Conservation (phyloP, 2,888 invertebrate genomes). For the Charanyca ferruginea region DNA sequence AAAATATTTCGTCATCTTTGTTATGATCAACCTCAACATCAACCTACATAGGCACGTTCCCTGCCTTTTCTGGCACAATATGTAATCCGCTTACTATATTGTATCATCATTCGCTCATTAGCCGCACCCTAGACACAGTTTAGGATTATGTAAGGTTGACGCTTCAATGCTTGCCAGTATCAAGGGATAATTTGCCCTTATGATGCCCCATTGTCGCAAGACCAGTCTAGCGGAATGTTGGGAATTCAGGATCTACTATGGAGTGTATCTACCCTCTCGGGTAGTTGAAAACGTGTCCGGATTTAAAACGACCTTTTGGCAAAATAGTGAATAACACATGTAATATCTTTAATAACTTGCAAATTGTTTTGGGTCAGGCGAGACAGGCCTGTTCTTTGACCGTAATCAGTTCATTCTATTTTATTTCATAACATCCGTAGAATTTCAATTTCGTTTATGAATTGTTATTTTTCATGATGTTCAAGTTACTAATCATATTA, state of each 20-base stretch:
- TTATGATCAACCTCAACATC: neutral
- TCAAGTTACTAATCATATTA: neutral
- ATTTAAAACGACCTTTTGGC: neutral
- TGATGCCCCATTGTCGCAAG: slow-evolving; percentile 6
- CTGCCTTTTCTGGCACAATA: neutral
- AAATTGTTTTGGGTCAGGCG: slow-evolving; percentile 20
- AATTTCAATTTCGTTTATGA: neutral
- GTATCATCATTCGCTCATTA: slow-evolving; percentile 1
- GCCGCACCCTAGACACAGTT: neutral
- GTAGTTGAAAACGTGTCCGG: neutral
- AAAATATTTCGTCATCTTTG: neutral
- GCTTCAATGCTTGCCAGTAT: neutral
- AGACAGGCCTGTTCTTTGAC: neutral
- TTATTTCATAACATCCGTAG: neutral
- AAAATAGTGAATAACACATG: slow-evolving; percentile 2
- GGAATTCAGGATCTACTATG: slow-evolving; percentile 14
- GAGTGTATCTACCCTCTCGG: slow-evolving; percentile 8
- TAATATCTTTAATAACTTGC: slow-evolving; percentile 8
- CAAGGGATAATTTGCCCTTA: slow-evolving; percentile 25
- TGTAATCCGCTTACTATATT: neutral
- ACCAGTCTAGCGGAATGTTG: slow-evolving; percentile 17
- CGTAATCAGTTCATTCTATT: neutral
- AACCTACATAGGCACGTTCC: neutral
- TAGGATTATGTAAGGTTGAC: neutral
- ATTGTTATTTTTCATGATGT: neutral